phyloP scores from a whole-genome alignment of 2,797 vertebrate species.

The Tauraco hartlaubi region DNA sequence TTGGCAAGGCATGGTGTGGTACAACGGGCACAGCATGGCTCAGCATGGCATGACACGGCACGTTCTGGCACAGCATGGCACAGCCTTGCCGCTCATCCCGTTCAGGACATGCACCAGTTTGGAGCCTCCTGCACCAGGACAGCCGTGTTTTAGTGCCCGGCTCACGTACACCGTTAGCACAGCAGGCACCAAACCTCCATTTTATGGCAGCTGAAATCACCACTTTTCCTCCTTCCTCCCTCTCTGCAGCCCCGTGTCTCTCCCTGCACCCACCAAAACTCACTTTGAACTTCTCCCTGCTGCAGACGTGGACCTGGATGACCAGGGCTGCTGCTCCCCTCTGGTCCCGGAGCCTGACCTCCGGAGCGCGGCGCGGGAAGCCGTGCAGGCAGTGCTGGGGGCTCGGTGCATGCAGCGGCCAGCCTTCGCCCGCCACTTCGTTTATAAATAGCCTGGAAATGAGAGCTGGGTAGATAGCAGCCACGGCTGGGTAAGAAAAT shows the following conservation, averaged over 20 bases:
- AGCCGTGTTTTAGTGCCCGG: fast-evolving
- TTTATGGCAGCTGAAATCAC: neutral
- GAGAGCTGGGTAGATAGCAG: neutral
- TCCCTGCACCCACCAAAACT: neutral
- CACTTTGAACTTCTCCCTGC: neutral
- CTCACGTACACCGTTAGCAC: fast-evolving
- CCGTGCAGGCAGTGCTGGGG: neutral
- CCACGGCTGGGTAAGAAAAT: constrained; percentile 23
- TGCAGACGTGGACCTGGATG: neutral
- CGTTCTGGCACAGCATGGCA: neutral
- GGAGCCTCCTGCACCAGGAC: neutral
- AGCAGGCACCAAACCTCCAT: neutral
- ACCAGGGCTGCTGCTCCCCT: neutral
- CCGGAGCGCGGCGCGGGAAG: fast-evolving
- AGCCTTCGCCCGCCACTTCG: neutral
- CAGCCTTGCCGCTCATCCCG: neutral
- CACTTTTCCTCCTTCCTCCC: neutral
- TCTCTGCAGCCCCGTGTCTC: fast-evolving
- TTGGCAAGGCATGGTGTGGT: neutral
- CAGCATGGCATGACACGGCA: too few species aligned
- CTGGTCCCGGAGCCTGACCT: fast-evolving
- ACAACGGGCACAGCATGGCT: too few species aligned
- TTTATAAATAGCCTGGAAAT: constrained; percentile 47
- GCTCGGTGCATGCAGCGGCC: neutral
- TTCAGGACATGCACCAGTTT: fast-evolving